phyloP scores from a whole-genome alignment of 2,888 invertebrate species.

The Zhengitettix transpicula region DNA sequence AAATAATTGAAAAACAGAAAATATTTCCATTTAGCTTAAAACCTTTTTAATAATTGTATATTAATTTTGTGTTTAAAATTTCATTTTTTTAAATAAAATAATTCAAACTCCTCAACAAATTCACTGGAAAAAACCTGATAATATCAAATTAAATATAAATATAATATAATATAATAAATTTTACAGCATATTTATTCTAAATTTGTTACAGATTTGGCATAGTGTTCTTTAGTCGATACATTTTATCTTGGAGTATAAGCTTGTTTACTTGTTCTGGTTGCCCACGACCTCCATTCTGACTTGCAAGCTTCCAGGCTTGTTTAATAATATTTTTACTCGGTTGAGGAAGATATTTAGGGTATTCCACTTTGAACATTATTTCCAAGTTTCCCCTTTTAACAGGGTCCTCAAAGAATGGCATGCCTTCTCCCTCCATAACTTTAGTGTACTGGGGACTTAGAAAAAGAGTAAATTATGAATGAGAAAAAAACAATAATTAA shows the following conservation, averaged over 20 bases:
- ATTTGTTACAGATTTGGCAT: neutral
- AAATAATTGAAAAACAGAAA: too few species aligned
- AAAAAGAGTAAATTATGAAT: neutral
- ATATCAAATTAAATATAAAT: too few species aligned
- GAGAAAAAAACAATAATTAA: too few species aligned
- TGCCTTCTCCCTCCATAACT: neutral
- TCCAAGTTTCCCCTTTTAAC: neutral
- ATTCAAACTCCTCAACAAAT: too few species aligned
- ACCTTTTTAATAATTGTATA: too few species aligned
- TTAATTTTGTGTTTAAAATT: too few species aligned
- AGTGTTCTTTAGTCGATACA: neutral
- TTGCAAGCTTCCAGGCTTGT: neutral
- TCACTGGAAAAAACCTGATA: too few species aligned
- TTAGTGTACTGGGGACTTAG: neutral
- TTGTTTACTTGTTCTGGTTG: neutral
- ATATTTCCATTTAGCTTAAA: too few species aligned
- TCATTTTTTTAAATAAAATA: too few species aligned
- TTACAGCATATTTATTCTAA: too few species aligned
- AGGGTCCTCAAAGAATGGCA: neutral
- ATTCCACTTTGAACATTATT: neutral
- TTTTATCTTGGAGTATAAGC: neutral
- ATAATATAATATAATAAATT: too few species aligned
- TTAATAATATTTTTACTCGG: neutral
- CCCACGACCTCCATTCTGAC: neutral
- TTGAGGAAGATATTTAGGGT: neutral